phyloP scores from a whole-genome alignment of 2,797 vertebrate species.

The Ataeniobius toweri region DNA sequence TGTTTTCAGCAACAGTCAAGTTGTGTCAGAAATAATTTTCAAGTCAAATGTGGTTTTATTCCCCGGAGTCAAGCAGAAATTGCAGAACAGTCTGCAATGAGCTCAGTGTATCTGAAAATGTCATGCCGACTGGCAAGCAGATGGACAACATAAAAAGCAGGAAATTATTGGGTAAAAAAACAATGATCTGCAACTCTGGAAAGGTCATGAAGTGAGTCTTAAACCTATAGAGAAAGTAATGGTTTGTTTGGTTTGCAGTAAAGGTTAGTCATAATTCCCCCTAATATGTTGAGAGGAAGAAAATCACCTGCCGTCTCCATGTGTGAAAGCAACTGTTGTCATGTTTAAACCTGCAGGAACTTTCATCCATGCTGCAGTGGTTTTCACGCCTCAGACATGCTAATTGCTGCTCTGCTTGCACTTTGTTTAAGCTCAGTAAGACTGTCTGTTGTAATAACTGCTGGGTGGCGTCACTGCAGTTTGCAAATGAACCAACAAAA shows the following conservation, averaged over 20 bases:
- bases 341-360: slow-evolving; percentile 18
- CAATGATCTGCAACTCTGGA: slow-evolving; percentile 17
- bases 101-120: slow-evolving; percentile 29
- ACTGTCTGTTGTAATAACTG: slow-evolving; percentile 16
- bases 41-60: slow-evolving; percentile 18
- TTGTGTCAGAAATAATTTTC: background rate
- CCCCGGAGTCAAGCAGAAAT: slow-evolving; percentile 5
- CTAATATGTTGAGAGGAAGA: slow-evolving; percentile 2
- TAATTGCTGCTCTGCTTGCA: slow-evolving; percentile 16
- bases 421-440: slow-evolving; percentile 3
- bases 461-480: background rate
- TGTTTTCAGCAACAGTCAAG: background rate
- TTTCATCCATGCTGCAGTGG: slow-evolving; percentile 19
- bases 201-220: slow-evolving; percentile 48
- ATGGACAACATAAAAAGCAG: slow-evolving; percentile 6
- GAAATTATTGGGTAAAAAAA: slow-evolving; percentile 2
- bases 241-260: background rate
- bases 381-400: slow-evolving; percentile 21
- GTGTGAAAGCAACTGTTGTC: slow-evolving; percentile 1
- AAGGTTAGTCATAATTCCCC: slow-evolving; percentile 10
- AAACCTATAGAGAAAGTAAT: background rate
- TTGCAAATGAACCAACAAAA: background rate
- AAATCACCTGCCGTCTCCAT: background rate
- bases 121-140: slow-evolving; percentile 18
- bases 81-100: background rate